phyloP scores from a whole-genome alignment of 2,113 vertebrate genomes.

The Astatoreochromis straeleni region DNA sequence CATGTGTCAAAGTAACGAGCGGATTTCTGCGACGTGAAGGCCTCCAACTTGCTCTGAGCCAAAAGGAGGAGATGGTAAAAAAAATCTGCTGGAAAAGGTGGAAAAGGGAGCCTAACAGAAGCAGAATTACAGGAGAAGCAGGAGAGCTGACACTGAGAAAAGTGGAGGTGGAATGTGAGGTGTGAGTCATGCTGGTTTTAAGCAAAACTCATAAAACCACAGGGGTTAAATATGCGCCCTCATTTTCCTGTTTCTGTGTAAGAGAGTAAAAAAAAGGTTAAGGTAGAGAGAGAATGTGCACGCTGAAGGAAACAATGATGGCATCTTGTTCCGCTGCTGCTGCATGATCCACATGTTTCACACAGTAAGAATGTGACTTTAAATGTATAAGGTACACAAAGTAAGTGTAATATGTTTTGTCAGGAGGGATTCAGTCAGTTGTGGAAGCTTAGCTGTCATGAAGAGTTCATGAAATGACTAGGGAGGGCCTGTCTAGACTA shows the following conservation, averaged over 20 bases:
- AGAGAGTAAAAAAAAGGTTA: not conserved
- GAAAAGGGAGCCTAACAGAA: not conserved
- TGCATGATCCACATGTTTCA: not conserved
- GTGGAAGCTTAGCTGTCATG: not conserved
- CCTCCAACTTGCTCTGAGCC: not conserved
- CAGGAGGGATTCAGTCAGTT: not conserved
- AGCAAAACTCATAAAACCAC: constrained; percentile 53
- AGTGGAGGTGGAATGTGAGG: constrained; percentile 41
- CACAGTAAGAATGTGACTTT: not conserved
- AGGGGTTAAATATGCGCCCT: constrained; percentile 28
- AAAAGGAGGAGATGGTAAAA: not conserved
- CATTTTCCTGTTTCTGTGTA: constrained; percentile 30
- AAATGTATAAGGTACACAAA: not conserved
- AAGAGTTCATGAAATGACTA: not conserved
- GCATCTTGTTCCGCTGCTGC: not conserved
- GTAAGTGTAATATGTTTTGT: not conserved
- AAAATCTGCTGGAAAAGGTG: not conserved
- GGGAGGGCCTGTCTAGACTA: not conserved
- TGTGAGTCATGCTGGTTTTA: constrained; percentile 59
- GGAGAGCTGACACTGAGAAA: constrained; percentile 6
- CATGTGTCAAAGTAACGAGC: not conserved
- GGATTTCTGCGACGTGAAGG: not conserved
- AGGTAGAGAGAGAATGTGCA: not conserved
- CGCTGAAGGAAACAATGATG: constrained; percentile 23
- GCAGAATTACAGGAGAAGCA: not conserved